Percentiles rank a stretch among this genome's conserved stretches.
Conservation (phyloP, 2,797 vertebrate species). For the Pseudomugil tenellus region DNA sequence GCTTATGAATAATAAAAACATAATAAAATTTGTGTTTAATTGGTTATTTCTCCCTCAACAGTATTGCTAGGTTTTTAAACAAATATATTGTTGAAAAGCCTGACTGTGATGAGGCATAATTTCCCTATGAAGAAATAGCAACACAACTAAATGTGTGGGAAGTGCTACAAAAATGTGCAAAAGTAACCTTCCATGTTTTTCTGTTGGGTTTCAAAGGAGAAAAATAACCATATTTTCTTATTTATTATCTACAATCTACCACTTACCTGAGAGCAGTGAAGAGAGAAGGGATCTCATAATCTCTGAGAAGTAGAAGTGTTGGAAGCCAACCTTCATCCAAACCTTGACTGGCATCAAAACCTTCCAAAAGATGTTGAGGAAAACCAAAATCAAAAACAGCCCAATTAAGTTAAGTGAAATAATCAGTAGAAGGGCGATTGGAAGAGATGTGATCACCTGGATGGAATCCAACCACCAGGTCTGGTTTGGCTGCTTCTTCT, state of each 20-base stretch:
- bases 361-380: constrained; percentile 62
- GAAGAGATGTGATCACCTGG: constrained; percentile 83
- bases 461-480: constrained; percentile 92
- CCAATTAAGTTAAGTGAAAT: not conserved
- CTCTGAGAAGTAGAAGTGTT: constrained; percentile 92
- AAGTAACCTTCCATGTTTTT: not conserved
- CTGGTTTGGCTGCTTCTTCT: constrained; percentile 83
- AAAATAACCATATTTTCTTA: not conserved
- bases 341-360: constrained; percentile 91
- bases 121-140: too few relatives aligned
- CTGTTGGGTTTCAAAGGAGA: not conserved
- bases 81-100: too few relatives aligned
- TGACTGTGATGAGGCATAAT: too few relatives aligned
- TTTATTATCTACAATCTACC: not conserved
- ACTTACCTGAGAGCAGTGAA: constrained; percentile 88
- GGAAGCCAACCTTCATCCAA: constrained; percentile 92
- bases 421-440: not conserved
- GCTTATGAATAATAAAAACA: not conserved
- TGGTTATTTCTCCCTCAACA: not conserved
- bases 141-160: not conserved
- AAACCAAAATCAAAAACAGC: constrained; percentile 8
- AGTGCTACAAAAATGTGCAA: not conserved
- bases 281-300: constrained; percentile 89
- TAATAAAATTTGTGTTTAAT: not conserved
- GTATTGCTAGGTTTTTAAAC: not conserved